phyloP scores from a whole-genome alignment of 2,888 invertebrate species.

The Sphaeridia pumilis region DNA sequence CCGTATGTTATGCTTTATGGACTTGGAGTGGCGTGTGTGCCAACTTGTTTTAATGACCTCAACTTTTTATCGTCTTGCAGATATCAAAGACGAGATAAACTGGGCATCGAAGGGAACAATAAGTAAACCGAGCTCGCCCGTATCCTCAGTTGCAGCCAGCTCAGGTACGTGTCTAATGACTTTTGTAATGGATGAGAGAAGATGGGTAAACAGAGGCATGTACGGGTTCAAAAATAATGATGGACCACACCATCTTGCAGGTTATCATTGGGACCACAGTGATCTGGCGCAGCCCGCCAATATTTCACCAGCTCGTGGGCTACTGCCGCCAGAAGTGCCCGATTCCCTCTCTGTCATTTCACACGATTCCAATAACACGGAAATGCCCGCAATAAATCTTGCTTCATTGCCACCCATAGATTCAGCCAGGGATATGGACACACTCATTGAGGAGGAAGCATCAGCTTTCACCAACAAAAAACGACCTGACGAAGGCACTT shows the following conservation, averaged over 20 bases:
- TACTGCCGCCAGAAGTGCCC: constrained; percentile 33
- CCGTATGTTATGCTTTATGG: constrained; percentile 1
- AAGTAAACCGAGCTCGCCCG: constrained; percentile 34
- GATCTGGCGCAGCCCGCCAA: constrained; percentile 33
- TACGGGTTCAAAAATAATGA: background rate
- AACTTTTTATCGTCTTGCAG: too few species aligned
- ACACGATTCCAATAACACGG: constrained; percentile 27
- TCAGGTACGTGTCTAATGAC: constrained; percentile 19
- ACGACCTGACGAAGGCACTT: constrained; percentile 23
- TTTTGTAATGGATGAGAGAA: background rate
- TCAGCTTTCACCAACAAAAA: constrained; percentile 6
- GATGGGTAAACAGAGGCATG: background rate
- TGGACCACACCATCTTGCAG: constrained; percentile 11
- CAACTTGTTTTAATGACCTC: too few species aligned
- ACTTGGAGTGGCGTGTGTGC: background rate
- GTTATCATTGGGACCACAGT: constrained; percentile 33
- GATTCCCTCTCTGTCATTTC: constrained; percentile 28
- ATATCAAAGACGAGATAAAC: constrained; percentile 36
- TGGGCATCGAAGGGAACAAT: constrained; percentile 31
- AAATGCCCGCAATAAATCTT: constrained; percentile 29
- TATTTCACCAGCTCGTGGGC: constrained; percentile 31
- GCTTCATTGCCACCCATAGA: constrained; percentile 32
- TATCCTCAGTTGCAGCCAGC: constrained; percentile 24
- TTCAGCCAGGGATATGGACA: constrained; percentile 26
- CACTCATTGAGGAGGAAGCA: constrained; percentile 27